Evolutionary conservation across 2,888 invertebrate species (phyloP).

Genomic region (Apeira syringaria): DNA sequence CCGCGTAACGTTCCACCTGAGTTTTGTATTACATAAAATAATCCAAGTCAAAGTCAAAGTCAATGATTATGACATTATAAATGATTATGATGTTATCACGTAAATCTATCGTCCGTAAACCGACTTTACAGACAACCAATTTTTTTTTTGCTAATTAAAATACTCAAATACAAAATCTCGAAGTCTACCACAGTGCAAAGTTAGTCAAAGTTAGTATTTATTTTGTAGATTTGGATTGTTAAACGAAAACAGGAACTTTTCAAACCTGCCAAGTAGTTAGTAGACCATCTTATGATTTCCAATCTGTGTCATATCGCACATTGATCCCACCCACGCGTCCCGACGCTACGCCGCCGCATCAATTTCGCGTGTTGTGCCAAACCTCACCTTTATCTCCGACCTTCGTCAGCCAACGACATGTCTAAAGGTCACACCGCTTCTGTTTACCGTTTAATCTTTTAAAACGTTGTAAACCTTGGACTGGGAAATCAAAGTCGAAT

Average conservation of each 20-base stretch:
- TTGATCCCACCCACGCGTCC: slow-evolving; percentile 5
- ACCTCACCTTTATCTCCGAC: slow-evolving; percentile 24
- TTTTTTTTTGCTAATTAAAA: too few relatives aligned
- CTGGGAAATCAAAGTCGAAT: slow-evolving; percentile 9
- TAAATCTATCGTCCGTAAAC: too few relatives aligned
- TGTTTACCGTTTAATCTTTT: slow-evolving; percentile 26
- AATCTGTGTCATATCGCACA: slow-evolving; percentile 6
- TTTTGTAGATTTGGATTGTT: too few relatives aligned
- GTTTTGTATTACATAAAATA: too few relatives aligned
- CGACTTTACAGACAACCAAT: too few relatives aligned
- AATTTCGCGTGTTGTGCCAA: slow-evolving; percentile 28
- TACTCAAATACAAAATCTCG: too few relatives aligned
- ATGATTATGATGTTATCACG: too few relatives aligned
- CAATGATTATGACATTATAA: too few relatives aligned
- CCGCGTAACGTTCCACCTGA: too few relatives aligned
- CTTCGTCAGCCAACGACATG: slow-evolving; percentile 21
- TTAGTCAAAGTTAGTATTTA: too few relatives aligned
- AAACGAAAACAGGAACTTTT: slow-evolving; percentile 1
- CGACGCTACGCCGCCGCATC: slow-evolving; percentile 8
- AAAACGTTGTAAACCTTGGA: slow-evolving; percentile 24
- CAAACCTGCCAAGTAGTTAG: slow-evolving; percentile 12
- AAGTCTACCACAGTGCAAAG: too few relatives aligned
- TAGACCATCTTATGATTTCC: slow-evolving; percentile 3
- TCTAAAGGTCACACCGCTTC: slow-evolving; percentile 22
- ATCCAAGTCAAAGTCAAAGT: too few relatives aligned